A percentile compares a stretch with the other conserved stretches of the same genome.
Evolutionary conservation across 35 echinoderm and acorn worm genomes (phyloP).

Genomic region (Anneissia japonica): DNA sequence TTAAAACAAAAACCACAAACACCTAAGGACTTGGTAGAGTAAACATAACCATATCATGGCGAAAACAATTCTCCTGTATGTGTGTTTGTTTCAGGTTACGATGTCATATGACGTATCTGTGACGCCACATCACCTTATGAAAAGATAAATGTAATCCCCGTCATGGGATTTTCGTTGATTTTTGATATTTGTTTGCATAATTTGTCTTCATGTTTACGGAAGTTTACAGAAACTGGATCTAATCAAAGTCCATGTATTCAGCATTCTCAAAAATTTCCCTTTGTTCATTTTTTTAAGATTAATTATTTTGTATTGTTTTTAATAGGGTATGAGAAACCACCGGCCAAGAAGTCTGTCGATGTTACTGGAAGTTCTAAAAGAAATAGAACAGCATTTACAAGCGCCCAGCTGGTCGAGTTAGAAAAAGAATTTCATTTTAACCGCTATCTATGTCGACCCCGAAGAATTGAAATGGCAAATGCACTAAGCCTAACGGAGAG

Average conservation of each 20-base stretch:
- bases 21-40: too few relatives aligned
- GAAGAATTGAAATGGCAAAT: constrained; percentile 87
- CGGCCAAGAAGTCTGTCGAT: neutral
- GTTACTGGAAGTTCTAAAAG: constrained; percentile 14
- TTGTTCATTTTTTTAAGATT: neutral
- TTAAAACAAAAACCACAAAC: too few relatives aligned
- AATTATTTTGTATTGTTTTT: neutral
- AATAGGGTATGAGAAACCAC: neutral
- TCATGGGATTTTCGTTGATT: neutral
- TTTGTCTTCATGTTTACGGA: neutral
- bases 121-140: neutral
- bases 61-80: neutral
- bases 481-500: constrained; percentile 70
- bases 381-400: constrained; percentile 73
- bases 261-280: neutral
- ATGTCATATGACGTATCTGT: neutral
- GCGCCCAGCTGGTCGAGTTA: constrained; percentile 72
- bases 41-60: too few relatives aligned
- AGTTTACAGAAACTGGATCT: neutral
- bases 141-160: neutral
- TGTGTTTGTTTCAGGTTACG: neutral
- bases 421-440: constrained; percentile 98
- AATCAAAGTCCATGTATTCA: neutral
- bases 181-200: neutral
- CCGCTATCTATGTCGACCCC: constrained; percentile 60